Evolutionary conservation across 2,888 invertebrate species (phyloP).

Genomic region (Timema cristinae): DNA sequence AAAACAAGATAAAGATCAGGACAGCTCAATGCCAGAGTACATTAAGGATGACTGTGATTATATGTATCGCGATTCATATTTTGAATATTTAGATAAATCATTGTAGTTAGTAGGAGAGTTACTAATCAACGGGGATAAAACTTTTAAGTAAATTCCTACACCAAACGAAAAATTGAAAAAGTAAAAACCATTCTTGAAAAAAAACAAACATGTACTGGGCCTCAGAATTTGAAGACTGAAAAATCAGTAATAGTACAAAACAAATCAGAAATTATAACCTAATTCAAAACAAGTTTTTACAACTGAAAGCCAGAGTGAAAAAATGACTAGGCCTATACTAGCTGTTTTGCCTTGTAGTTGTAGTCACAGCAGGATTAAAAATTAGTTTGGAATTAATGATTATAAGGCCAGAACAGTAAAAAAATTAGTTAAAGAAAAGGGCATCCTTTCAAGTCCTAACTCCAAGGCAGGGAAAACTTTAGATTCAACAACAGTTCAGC

Average conservation of each 20-base stretch:
- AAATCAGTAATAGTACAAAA: background rate
- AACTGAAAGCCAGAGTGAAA: background rate
- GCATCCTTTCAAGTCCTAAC: background rate
- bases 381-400: conserved; percentile 4
- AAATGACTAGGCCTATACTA: no score
- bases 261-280: background rate
- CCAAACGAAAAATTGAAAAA: conserved; percentile 1
- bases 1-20: no score
- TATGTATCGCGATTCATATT: no score
- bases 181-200: background rate
- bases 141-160: background rate
- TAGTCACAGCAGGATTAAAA: background rate
- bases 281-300: background rate
- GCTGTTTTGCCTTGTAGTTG: conserved; percentile 6
- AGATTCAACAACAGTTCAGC: background rate
- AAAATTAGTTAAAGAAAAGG: conserved; percentile 9
- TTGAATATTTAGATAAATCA: background rate
- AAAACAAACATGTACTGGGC: background rate
- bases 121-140: background rate
- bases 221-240: background rate
- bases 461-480: conserved; percentile 8
- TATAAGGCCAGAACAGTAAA: conserved; percentile 7
- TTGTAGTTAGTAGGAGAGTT: background rate
- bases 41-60: no score
- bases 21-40: no score